phyloP scores from a whole-genome alignment of 2,797 vertebrate species.

The Myotis daubentonii region DNA sequence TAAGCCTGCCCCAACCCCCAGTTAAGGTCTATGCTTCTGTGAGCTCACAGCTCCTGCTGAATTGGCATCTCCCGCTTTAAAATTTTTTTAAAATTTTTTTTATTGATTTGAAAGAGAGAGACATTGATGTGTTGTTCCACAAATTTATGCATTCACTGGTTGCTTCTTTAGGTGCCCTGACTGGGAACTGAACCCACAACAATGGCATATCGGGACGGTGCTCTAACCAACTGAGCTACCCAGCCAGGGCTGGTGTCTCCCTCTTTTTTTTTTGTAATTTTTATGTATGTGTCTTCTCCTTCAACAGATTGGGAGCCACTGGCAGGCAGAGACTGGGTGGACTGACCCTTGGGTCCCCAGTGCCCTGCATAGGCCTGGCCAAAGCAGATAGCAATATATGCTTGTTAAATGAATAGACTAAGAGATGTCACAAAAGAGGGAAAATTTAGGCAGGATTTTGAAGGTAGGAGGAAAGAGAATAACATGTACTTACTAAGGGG shows the following conservation, averaged over 20 bases:
- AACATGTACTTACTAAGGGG: neutral
- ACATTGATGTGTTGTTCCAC: neutral
- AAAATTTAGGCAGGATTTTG: constrained; percentile 29
- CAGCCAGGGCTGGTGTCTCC: neutral
- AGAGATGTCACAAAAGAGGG: neutral
- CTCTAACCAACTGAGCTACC: neutral
- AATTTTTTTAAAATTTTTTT: neutral
- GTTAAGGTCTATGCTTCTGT: neutral
- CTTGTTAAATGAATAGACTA: neutral
- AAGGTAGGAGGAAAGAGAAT: constrained; percentile 15
- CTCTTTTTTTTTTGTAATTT: neutral
- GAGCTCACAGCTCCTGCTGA: neutral
- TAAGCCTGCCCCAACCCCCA: neutral
- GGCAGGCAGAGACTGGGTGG: neutral
- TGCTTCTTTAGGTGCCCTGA: neutral
- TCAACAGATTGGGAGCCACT: neutral
- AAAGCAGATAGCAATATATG: neutral
- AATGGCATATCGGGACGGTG: neutral
- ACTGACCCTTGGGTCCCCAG: neutral
- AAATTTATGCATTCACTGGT: neutral
- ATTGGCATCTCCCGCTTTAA: neutral
- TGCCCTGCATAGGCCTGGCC: neutral
- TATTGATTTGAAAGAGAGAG: neutral
- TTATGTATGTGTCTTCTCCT: neutral
- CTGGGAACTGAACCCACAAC: neutral